Percentiles rank a stretch among this genome's conserved stretches.
Evolutionary conservation across 2,113 vertebrate genomes (phyloP).

Genomic region (Xiphophorus hellerii): DNA sequence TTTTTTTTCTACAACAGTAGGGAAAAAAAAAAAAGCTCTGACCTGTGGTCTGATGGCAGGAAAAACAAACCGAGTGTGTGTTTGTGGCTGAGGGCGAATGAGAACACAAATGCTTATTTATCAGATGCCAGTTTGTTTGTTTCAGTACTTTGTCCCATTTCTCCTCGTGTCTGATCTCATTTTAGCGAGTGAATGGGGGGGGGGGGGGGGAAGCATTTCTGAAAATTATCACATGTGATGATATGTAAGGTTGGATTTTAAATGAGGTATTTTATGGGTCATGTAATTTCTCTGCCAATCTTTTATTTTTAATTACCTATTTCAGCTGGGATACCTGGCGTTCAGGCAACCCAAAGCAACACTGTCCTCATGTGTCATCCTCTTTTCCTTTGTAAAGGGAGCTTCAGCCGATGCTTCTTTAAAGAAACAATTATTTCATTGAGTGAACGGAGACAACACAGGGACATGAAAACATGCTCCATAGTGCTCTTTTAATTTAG

Average conservation of each 20-base stretch:
- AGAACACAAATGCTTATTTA: slow-evolving; percentile 55
- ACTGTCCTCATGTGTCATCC: slow-evolving; percentile 59
- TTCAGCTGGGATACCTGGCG: slow-evolving; percentile 49
- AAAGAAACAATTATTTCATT: slow-evolving; percentile 64
- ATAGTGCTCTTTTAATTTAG: slow-evolving; percentile 80
- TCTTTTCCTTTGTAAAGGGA: slow-evolving; percentile 11
- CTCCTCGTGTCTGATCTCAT: slow-evolving; percentile 48
- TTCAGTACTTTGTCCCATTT: slow-evolving; percentile 22
- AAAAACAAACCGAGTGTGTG: slow-evolving; percentile 31
- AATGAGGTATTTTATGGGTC: slow-evolving; percentile 64
- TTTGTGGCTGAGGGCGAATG: slow-evolving; percentile 27
- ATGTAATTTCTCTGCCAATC: slow-evolving; percentile 67
- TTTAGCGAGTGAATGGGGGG: slow-evolving; percentile 45
- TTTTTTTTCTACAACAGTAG: slow-evolving; percentile 9
- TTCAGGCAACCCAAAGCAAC: slow-evolving; percentile 44
- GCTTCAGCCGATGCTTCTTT: slow-evolving; percentile 58
- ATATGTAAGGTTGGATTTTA: slow-evolving; percentile 62
- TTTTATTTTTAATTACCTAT: slow-evolving; percentile 46
- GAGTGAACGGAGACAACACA: slow-evolving; percentile 55
- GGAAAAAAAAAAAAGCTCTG: slow-evolving; percentile 26
- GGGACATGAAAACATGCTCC: slow-evolving; percentile 70
- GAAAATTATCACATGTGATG: slow-evolving; percentile 56
- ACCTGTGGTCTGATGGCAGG: slow-evolving; percentile 33
- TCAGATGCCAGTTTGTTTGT: slow-evolving; percentile 55
- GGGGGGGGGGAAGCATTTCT: slow-evolving; percentile 21